Percentiles rank a stretch among this genome's conserved stretches.
These are phyloP conservation scores for Lepidonotus clava DNA, from an alignment of 2,888 invertebrate species.

Conservation along the genomic window DNA sequence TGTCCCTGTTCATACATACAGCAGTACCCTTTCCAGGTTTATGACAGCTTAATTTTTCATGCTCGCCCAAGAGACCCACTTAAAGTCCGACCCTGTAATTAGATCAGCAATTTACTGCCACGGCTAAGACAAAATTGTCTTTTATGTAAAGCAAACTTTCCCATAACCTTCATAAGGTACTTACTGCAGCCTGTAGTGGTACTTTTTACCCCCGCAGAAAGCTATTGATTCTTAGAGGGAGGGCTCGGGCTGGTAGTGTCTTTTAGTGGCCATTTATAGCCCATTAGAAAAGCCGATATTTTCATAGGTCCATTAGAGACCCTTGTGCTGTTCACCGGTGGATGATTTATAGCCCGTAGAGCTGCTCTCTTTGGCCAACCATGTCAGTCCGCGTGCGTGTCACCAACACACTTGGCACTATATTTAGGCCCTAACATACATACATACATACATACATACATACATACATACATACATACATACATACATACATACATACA, in stretches of 20 bases:
- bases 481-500: slow-evolving; percentile 4
- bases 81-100: not conserved
- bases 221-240: not conserved
- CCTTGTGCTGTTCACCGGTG: not conserved
- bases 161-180: not conserved
- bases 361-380: too few species aligned
- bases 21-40: not conserved
- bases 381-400: too few species aligned
- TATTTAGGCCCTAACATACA: not conserved
- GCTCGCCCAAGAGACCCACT: not conserved
- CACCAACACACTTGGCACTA: too few species aligned
- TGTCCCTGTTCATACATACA: not conserved
- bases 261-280: slow-evolving; percentile 3
- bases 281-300: slow-evolving; percentile 40
- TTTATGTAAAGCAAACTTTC: not conserved
- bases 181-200: not conserved
- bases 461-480: not conserved
- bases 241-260: not conserved
- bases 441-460: slow-evolving; percentile 27
- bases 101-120: slow-evolving; percentile 5
- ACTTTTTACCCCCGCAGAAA: not conserved
- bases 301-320: slow-evolving; percentile 33
- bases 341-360: not conserved
- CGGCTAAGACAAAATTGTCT: not conserved
- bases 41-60: not conserved